Percentiles rank a stretch among this genome's conserved stretches.
Conservation (phyloP, 1,140 invertebrate genomes). For the Neodiprion fabricii region DNA sequence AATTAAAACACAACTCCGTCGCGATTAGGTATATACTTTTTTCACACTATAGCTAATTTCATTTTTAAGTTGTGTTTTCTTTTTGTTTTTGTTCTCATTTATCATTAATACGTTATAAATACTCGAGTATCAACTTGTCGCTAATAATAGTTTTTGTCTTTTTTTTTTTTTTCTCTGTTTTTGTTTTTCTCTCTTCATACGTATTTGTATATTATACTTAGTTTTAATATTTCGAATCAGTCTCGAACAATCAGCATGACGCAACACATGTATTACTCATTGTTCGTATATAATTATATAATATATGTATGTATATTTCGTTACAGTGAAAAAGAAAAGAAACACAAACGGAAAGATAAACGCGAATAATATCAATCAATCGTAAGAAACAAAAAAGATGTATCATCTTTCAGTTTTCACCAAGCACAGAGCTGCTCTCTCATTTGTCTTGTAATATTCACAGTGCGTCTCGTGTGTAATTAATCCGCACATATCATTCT, state of each 20-base stretch:
- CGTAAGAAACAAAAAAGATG: background rate
- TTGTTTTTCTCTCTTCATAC: background rate
- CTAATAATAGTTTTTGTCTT: background rate
- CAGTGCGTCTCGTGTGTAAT: background rate
- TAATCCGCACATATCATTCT: too few relatives aligned
- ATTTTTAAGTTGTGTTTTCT: background rate
- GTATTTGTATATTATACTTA: background rate
- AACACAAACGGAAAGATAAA: background rate
- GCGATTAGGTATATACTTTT: background rate
- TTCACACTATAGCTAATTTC: background rate
- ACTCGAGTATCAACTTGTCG: background rate
- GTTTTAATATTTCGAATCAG: slow-evolving; percentile 15
- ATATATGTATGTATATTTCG: background rate
- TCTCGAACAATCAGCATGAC: slow-evolving; percentile 9
- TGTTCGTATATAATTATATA: too few relatives aligned
- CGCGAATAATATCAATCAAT: background rate
- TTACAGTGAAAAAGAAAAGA: background rate
- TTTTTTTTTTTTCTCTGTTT: background rate
- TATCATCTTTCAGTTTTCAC: background rate
- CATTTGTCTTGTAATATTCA: background rate
- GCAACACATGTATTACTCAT: slow-evolving; percentile 2
- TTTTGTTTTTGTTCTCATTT: background rate
- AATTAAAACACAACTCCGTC: background rate
- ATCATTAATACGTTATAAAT: background rate
- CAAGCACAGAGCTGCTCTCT: background rate